These are phyloP conservation scores for Nephila pilipes DNA, from an alignment of 1,140 invertebrate species.

Conservation along the genomic window DNA sequence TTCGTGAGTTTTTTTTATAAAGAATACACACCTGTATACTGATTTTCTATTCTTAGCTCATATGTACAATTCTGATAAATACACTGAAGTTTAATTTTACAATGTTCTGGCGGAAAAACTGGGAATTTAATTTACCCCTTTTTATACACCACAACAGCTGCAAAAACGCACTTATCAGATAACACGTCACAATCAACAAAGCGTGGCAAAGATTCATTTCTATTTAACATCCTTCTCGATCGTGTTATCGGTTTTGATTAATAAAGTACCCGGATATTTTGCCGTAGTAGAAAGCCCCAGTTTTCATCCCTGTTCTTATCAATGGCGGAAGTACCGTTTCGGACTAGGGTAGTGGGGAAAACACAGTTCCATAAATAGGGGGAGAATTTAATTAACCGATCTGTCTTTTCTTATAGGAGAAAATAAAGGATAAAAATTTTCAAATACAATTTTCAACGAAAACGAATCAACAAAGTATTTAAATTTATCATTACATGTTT, in stretches of 20 bases:
- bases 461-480: conserved; percentile 56
- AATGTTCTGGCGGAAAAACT: too few relatives aligned
- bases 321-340: background rate
- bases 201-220: background rate
- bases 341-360: background rate
- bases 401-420: conserved; percentile 48
- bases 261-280: conserved; percentile 67
- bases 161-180: background rate
- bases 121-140: too few relatives aligned
- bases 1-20: too few relatives aligned
- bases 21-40: too few relatives aligned
- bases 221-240: background rate
- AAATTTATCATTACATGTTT: conserved; percentile 52
- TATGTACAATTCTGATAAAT: too few relatives aligned
- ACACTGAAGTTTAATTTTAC: too few relatives aligned
- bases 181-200: background rate
- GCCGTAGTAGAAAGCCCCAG: background rate
- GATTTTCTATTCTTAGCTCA: too few relatives aligned
- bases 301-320: conserved; percentile 21
- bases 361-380: background rate
- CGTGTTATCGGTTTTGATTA: conserved; percentile 62
- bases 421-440: conserved; percentile 41
- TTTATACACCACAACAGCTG: too few relatives aligned
- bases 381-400: conserved; percentile 71
- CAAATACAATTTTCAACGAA: conserved; percentile 31